These are phyloP conservation scores for Spisula subtruncata DNA, from an alignment of 2,888 invertebrate species.

Conservation along the genomic window DNA sequence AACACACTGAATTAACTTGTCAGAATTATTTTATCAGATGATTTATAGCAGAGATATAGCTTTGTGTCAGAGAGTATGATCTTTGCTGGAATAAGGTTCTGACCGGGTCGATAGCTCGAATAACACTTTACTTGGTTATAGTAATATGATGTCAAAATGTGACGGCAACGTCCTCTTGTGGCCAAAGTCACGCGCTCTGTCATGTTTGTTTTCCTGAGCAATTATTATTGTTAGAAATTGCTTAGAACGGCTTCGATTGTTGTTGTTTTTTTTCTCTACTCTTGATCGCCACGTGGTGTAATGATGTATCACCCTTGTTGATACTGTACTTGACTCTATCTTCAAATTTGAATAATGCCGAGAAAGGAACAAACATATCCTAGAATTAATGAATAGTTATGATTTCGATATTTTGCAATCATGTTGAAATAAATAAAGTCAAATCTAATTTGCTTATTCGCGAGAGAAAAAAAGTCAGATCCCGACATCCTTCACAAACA, in stretches of 20 bases:
- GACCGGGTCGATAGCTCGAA: constrained; percentile 65
- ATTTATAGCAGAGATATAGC: constrained; percentile 69
- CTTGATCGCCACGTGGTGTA: not conserved
- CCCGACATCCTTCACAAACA: too few species aligned
- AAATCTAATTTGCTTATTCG: too few species aligned
- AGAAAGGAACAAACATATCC: not conserved
- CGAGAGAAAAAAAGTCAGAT: too few species aligned
- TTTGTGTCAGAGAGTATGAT: constrained; percentile 68
- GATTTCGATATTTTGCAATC: not conserved
- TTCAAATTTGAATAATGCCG: constrained; percentile 4
- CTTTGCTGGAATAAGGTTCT: constrained; percentile 57
- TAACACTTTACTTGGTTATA: constrained; percentile 51
- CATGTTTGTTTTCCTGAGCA: constrained; percentile 12
- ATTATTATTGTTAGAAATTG: constrained; percentile 26
- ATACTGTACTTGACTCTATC: not conserved
- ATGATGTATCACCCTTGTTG: not conserved
- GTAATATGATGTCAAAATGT: constrained; percentile 60
- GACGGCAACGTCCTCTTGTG: constrained; percentile 41
- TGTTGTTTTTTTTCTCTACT: not conserved
- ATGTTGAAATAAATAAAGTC: not conserved
- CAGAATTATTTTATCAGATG: constrained; percentile 71
- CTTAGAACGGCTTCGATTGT: not conserved
- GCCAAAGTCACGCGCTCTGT: constrained; percentile 38
- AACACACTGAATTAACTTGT: constrained; percentile 72
- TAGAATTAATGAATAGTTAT: not conserved